Evolutionary conservation across 2,888 invertebrate species (phyloP), one percentile per base, ranked within the genome.

Genomic region (Cryptocephalus moraei): DNA sequence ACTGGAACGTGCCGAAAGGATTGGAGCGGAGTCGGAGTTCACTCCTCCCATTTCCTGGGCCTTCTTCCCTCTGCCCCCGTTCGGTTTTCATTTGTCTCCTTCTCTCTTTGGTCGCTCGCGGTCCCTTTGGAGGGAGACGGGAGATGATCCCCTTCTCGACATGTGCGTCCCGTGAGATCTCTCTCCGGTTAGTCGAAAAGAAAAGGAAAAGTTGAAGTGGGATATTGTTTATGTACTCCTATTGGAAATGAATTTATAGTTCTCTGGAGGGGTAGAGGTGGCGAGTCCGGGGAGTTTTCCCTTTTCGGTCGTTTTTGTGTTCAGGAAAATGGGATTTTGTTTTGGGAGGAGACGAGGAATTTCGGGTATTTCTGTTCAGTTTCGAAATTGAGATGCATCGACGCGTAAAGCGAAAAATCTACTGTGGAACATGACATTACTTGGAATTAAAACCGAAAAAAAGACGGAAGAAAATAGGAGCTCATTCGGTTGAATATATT

Each of bases 1-100:
- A 67, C 66, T 65, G 61, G 61, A 61, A 60, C 59, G 59, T 61
- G 59, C 56, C 2, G n/a, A 36, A 62, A 61, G 62, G 62, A 59
- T 57, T 57, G 57, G 57, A 57, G 56, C 54, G 56, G 59, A 61
- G 56, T 56, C 55, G 22, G 58, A n/a, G 31, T 62, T 60, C 56
- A 65, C 68, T 68, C 67, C 68, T 65, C 68, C 68, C 67, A 65
- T 22, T 22, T 22, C 61, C 64, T 62, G 54, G 54, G 60, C 58
- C 60, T 59, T 65, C 64, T 61, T 60, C 61, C 63, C 62, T 63
- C 63, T 64, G 63, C 64, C 65, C 67, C 65, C 67, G 62, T 58
- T 61, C 59, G 57, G 59, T 60, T 59, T 55, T 58, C 59, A n/a
- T 60, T 57, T 61, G 60, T 61, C 60, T 58, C 56, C 61, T 54